Evolutionary conservation across 2,113 vertebrate genomes (phyloP).

Genomic region (Sinocyclocheilus anophthalmus): DNA sequence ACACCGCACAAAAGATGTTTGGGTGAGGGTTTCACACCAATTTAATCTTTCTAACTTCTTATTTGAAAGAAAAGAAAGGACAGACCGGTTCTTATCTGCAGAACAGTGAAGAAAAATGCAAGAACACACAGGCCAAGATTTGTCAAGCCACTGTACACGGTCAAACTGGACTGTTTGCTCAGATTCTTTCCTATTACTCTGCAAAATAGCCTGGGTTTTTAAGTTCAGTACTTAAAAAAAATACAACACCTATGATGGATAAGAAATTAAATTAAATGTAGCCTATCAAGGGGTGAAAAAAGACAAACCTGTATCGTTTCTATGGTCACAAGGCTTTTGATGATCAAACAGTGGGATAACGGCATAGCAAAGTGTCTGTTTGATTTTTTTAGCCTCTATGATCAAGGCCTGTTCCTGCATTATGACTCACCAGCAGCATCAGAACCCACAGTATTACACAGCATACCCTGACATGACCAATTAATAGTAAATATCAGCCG

Average conservation of each 20-base stretch:
- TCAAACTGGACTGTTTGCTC: not conserved
- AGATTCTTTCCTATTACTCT: not conserved
- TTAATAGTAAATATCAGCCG: constrained; percentile 22
- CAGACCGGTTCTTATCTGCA: not conserved
- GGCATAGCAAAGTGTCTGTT: constrained; percentile 40
- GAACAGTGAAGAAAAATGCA: not conserved
- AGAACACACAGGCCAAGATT: not conserved
- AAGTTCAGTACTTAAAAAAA: not conserved
- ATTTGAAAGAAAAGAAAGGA: not conserved
- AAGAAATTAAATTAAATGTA: not conserved
- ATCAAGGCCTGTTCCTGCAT: constrained; percentile 52
- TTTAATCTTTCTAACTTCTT: not conserved
- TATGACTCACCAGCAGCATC: constrained; percentile 6
- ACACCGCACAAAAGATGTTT: constrained; percentile 7
- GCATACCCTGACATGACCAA: not conserved
- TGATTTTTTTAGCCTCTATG: constrained; percentile 47
- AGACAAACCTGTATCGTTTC: not conserved
- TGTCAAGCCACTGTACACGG: not conserved
- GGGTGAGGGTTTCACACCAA: not conserved
- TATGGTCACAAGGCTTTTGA: constrained; percentile 18
- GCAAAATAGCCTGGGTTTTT: not conserved
- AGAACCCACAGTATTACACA: not conserved
- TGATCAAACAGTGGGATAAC: constrained; percentile 26
- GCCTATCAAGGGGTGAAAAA: not conserved
- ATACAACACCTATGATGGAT: not conserved